Evolutionary conservation across 53 echinoderm and acorn worm species (phyloP), one percentile per base, ranked within the genome.

Genomic region (Stichopus horrens): DNA sequence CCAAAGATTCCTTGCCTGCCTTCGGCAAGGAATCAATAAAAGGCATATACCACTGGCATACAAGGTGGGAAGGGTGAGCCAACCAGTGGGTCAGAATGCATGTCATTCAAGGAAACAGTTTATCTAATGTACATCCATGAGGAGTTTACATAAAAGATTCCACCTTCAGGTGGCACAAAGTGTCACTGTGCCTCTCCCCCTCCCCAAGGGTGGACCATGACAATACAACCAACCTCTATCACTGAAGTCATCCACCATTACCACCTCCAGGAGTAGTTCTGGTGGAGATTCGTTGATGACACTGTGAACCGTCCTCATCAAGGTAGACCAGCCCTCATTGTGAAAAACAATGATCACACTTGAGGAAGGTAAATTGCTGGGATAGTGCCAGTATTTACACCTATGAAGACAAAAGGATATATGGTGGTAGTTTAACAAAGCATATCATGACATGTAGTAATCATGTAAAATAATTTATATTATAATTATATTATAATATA

Each of bases 211-310:
- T 14, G 68, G 68, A n/a, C 13, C 13, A 67, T 67, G 11, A 14
- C 68, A n/a, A 67, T 14, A 67, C 37, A 37, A 63, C 91, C 91
- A 90, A 95, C 97, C 89, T 92, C 95, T 97, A 23, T 93, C 92
- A 87, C 99, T 98, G 86, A 89, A 95, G 53, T 98, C 99, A 77
- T 98, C 99, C n/a, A 98, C 92, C 92, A 98, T 91, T 54, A 98
- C 90, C 9, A 98, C 85, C 90, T 98, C 96, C 8, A 86, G 90
- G 8, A 98, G 91, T 57, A 96, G 86, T 51, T 94, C 80, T 21
- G 95, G 79, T 5, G 99, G 99, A 0, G 99, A 92, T 87, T 83
- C 92, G 77, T 98, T 96, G 88, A 98, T 94, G 71, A 98, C 76
- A 71, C 99, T 98, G 83, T 94, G 99, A 4, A 98, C 83, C 8